These are phyloP conservation scores for Nineta flava DNA, from an alignment of 2,888 invertebrate genomes.

Conservation along the genomic window DNA sequence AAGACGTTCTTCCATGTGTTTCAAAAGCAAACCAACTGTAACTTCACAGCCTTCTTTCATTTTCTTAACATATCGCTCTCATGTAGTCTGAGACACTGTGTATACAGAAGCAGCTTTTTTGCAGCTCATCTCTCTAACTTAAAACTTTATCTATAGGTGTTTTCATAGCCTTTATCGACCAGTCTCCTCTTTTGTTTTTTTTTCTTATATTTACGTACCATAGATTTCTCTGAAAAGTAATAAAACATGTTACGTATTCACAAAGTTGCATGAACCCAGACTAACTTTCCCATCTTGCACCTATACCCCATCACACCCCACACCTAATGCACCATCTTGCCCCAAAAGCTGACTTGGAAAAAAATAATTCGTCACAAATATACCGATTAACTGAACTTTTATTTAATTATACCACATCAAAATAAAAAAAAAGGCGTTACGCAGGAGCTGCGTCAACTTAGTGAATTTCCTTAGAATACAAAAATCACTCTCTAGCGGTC, in stretches of 20 bases:
- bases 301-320: background rate
- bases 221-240: too few species aligned
- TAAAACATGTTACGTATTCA: too few species aligned
- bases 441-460: too few species aligned
- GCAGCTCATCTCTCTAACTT: slow-evolving; percentile 10
- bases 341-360: background rate
- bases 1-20: slow-evolving; percentile 10
- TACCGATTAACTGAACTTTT: background rate
- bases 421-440: too few species aligned
- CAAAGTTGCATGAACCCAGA: background rate
- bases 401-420: background rate
- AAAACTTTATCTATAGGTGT: slow-evolving; percentile 10
- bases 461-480: too few species aligned
- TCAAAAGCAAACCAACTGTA: too few species aligned
- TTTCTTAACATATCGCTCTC: slow-evolving; percentile 10
- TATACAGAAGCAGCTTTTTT: slow-evolving; percentile 8
- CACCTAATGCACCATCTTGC: background rate
- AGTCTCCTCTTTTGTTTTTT: slow-evolving; percentile 10
- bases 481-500: too few species aligned
- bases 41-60: background rate
- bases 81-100: slow-evolving; percentile 11
- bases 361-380: too few species aligned
- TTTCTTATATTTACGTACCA: slow-evolving; percentile 6
- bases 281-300: background rate
- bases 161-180: slow-evolving; percentile 10